Conservation (phyloP, 2,888 invertebrate species). For the Limnephilus lunatus region DNA sequence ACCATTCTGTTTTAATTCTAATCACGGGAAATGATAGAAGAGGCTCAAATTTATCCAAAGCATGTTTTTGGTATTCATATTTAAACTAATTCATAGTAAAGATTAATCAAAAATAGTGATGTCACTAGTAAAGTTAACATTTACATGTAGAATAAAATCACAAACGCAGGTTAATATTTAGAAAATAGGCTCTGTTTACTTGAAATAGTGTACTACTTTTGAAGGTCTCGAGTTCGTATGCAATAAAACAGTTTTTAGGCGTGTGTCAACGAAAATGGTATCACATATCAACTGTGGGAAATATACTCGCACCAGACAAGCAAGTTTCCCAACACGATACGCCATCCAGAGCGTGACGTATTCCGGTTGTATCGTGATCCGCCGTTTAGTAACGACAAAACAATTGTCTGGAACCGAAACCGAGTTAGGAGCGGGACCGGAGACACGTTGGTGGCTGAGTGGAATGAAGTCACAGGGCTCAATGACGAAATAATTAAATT, state of each 20-base stretch:
- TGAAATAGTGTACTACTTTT: not conserved
- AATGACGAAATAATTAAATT: not conserved
- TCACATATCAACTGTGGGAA: not conserved
- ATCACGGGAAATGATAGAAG: no score
- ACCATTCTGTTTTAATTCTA: no score
- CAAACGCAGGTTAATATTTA: no score
- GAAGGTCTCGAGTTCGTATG: not conserved
- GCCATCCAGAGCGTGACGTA: conserved; percentile 35
- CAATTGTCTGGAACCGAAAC: conserved; percentile 41
- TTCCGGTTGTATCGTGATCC: conserved; percentile 31
- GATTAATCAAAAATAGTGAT: no score
- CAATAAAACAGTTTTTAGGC: no score
- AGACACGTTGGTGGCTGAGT: no score
- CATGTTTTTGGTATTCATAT: no score
- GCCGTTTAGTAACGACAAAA: conserved; percentile 40
- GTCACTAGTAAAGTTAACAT: no score
- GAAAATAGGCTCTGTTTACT: no score
- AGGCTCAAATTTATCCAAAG: no score
- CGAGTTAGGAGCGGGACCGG: not conserved
- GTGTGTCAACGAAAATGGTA: not conserved
- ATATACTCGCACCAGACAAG: not conserved
- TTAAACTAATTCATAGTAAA: no score
- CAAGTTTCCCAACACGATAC: conserved; percentile 25
- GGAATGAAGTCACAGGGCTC: not conserved
- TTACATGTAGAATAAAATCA: no score